A percentile compares a stretch with the other conserved stretches of the same genome.
Evolutionary conservation across 2,113 vertebrate species (phyloP).

Genomic region (Amia ocellicauda): DNA sequence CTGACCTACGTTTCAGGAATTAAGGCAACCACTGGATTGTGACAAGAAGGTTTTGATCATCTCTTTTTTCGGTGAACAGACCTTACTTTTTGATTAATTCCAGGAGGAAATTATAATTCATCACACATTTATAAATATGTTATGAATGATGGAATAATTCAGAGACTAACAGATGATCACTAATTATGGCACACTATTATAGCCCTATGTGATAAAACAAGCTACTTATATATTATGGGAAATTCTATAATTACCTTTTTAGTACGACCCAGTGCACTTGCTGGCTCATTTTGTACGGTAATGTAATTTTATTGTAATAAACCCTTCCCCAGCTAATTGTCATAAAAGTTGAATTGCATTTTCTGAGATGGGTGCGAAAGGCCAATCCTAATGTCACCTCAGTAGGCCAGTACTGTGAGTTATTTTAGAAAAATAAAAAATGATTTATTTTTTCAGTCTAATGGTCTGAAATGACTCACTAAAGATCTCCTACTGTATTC

Average conservation of each 20-base stretch:
- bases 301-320: slow-evolving; percentile 60
- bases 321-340: slow-evolving; percentile 68
- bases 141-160: slow-evolving; percentile 74
- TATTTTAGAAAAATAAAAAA: background rate
- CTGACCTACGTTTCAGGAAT: background rate
- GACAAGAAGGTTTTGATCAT: slow-evolving; percentile 57
- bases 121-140: slow-evolving; percentile 76
- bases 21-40: slow-evolving; percentile 39
- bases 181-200: slow-evolving; percentile 62
- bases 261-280: slow-evolving; percentile 63
- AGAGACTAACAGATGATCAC: slow-evolving; percentile 70
- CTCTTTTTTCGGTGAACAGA: slow-evolving; percentile 48
- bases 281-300: slow-evolving; percentile 28
- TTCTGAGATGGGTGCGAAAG: slow-evolving; percentile 55
- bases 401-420: slow-evolving; percentile 34
- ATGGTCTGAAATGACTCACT: background rate
- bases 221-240: slow-evolving; percentile 65
- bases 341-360: slow-evolving; percentile 63
- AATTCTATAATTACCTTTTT: slow-evolving; percentile 71
- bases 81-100: slow-evolving; percentile 71
- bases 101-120: slow-evolving; percentile 74
- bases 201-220: slow-evolving; percentile 67
- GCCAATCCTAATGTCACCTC: slow-evolving; percentile 42
- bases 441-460: background rate
- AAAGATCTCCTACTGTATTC: too few species aligned